Evolutionary conservation across 2,113 vertebrate genomes (phyloP), one percentile per base, ranked within the genome.

Genomic region (Apodemus sylvaticus): DNA sequence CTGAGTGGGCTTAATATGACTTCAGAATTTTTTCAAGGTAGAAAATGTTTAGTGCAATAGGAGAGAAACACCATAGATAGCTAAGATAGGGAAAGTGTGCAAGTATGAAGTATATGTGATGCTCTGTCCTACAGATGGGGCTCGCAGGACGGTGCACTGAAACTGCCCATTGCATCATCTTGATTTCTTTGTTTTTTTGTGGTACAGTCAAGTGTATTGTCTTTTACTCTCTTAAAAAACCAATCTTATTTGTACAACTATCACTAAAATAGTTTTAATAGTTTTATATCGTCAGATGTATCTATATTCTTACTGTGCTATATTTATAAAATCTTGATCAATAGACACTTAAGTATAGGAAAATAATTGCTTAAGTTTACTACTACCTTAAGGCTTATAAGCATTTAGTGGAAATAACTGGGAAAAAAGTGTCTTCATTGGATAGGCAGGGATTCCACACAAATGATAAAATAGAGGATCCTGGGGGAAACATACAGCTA

Each of bases 131-230:
- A 5, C 7, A 68, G 13, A 60, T 91, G n/a, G 36, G 17, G 55
- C 2, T 51, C 26, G 20, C 0, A 39, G 9, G 16, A 19, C 3
- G 3, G 1, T 5, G 16, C 1, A 13, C 8, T 31, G 31, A 36
- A 60, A 42, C 24, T 8, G n/a, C 26, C 16, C 1, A 0, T 55
- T 68, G 1, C 70, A 5, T 36, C 0, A 4, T n/a, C 36, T 74
- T 42, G 8, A 17, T 82, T 62, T 73, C 58, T 55, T 5, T 48
- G 14, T 3, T 68, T n/a, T n/a, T 1, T 2, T 12, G 5, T 31
- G 9, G 8, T 42, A 22, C 13, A 20, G 6, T 29, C 31, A 42
- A 24, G 26, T 31, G 11, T 19, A 48, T 20, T 55, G 48, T 2
- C 14, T 22, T 74, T 42, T 26, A 26, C 0, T 68, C 12, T 66